Percentiles rank a stretch among this genome's conserved stretches.
Evolutionary conservation across 2,888 invertebrate genomes (phyloP).

Genomic region (Habrosyne pyritoides): DNA sequence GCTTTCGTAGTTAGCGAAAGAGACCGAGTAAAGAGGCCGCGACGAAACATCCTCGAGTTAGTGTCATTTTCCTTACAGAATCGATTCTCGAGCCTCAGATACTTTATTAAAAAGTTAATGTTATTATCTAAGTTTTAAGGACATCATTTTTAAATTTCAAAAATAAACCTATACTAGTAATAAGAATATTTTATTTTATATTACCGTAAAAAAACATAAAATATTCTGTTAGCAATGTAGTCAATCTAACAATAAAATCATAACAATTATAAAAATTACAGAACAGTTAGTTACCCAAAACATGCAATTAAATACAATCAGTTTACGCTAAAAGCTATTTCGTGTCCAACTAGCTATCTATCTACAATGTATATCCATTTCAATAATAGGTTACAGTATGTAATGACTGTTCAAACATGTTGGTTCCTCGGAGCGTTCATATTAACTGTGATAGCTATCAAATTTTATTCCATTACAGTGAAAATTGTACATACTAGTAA

Average conservation of each 20-base stretch:
- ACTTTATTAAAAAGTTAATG: too few relatives aligned
- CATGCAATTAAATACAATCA: background rate
- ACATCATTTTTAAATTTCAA: too few relatives aligned
- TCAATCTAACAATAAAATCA: background rate
- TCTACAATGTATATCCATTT: conserved; percentile 1
- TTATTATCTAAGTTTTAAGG: too few relatives aligned
- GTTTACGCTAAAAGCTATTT: conserved; percentile 6
- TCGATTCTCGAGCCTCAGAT: too few relatives aligned
- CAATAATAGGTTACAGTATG: background rate
- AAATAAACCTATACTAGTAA: too few relatives aligned
- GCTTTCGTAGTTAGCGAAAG: too few relatives aligned
- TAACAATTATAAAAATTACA: background rate
- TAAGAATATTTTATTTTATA: too few relatives aligned
- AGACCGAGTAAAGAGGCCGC: too few relatives aligned
- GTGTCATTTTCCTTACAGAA: too few relatives aligned
- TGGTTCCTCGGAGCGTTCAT: background rate
- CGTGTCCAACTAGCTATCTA: background rate
- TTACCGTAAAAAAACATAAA: too few relatives aligned
- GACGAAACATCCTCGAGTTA: too few relatives aligned
- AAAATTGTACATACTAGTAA: conserved; percentile 10
- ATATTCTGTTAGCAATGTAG: too few relatives aligned
- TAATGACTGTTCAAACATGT: background rate
- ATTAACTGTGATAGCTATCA: conserved; percentile 18
- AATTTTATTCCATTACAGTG: conserved; percentile 30
- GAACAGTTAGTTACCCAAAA: background rate